A percentile compares a stretch with the other conserved stretches of the same genome.
Conservation (phyloP, 2,113 vertebrate species). For the Eublepharis macularius region DNA sequence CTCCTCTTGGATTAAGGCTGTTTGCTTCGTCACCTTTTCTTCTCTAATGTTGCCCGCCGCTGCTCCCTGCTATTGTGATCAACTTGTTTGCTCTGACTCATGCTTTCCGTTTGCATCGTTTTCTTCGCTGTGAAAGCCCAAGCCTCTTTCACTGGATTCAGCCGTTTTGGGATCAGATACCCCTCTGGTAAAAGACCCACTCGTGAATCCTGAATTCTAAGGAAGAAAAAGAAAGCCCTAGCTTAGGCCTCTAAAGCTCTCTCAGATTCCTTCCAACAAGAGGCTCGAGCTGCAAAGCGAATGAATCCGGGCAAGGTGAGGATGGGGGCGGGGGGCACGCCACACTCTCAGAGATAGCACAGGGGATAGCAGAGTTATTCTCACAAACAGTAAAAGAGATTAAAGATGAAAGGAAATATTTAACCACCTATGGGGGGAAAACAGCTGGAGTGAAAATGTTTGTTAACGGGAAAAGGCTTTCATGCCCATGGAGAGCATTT, state of each 20-base stretch:
- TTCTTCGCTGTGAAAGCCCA: rapidly evolving
- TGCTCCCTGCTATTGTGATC: no score
- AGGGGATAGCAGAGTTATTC: slow-evolving; percentile 39
- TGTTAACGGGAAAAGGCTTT: slow-evolving; percentile 45
- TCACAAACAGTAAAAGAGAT: slow-evolving; percentile 51
- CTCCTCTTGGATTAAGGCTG: neutral
- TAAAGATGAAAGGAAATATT: slow-evolving; percentile 68
- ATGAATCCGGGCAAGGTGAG: neutral
- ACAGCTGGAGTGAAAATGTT: slow-evolving; percentile 63
- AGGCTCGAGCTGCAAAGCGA: neutral
- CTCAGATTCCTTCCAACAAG: neutral
- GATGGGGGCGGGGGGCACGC: neutral
- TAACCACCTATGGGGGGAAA: slow-evolving; percentile 62
- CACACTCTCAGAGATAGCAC: slow-evolving; percentile 23
- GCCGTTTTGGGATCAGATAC: slow-evolving; percentile 4
- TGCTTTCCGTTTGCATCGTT: neutral
- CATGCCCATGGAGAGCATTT: neutral
- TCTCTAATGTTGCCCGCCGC: neutral
- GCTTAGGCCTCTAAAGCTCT: slow-evolving; percentile 13
- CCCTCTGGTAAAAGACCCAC: neutral
- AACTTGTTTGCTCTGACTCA: neutral
- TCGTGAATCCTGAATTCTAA: neutral
- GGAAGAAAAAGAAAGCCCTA: neutral
- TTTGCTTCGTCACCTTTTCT: neutral
- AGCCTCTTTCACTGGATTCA: neutral